Base-by-base conservation (phyloP, 2,888 invertebrate genomes). In the Trissoscelio sp. region DNA sequence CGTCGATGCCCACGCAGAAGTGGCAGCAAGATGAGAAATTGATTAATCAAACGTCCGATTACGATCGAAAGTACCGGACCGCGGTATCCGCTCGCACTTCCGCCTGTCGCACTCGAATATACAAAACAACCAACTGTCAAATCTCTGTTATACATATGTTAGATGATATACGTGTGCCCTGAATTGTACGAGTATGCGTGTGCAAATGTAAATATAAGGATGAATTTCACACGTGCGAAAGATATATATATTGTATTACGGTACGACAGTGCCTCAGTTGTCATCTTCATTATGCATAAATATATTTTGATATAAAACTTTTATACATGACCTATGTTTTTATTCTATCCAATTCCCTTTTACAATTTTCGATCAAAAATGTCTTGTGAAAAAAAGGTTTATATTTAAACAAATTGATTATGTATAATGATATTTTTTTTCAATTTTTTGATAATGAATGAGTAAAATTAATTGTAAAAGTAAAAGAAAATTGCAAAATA, bases 271-370 rank as follows among this genome's bases (percentile, higher is more conserved):
- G 84, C 86, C 85, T 84, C 88, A 87, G 88, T 89, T 90, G 90
- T 90, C 89, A 89, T 87, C 86, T 87, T 88, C 87, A 89, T 88
- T 89, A 89, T 89, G 89, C 89, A 91, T 90, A 91, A 90, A 91
- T 91, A 91, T 91, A 91, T 91, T 91, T 91, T 90, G 91, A 91
- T 91, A 91, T 89, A 90, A 91, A 89, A 91, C 74, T 82, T 81
- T 79, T 79, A 82, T 20, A 53, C 31, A 31, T 16, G 62, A 60
- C n/a, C 58, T 74, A 28, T 53, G 5, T 7, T 6, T 62, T 57
- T 16, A 67, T 73, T 58, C 3, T 42, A 12, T 58, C 62, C 44
- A 11, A 16, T 18, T 22, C 31, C 14, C 22, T 22, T 48, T 48
- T n/a, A n/a, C n/a, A n/a, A n/a, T n/a, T n/a, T n/a, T n/a, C n/a